Conservation (phyloP, 2,888 invertebrate genomes). For the Drosophila paranaensis region DNA sequence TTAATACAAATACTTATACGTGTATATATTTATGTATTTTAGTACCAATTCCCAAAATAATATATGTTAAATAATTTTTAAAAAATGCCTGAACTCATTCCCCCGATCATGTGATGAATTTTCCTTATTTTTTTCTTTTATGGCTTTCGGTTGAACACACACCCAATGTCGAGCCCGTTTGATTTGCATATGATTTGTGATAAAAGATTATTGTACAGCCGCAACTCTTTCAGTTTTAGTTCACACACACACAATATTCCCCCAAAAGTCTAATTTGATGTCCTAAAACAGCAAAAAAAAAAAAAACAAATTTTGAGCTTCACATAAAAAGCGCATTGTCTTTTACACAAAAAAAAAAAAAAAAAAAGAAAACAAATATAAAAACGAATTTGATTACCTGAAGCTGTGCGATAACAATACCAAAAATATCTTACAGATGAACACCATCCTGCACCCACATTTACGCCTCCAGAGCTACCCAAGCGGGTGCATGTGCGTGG, state of each 20-base stretch:
- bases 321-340: slow-evolving; percentile 53
- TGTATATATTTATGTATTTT: slow-evolving; percentile 21
- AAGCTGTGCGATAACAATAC: slow-evolving; percentile 86
- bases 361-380: slow-evolving; percentile 38
- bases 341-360: slow-evolving; percentile 50
- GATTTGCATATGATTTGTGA: slow-evolving; percentile 55
- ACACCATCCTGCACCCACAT: slow-evolving; percentile 98
- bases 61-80: background rate
- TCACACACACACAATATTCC: slow-evolving; percentile 53
- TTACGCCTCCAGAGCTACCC: slow-evolving; percentile 99
- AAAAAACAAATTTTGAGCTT: slow-evolving; percentile 53
- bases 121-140: slow-evolving; percentile 41
- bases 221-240: slow-evolving; percentile 47
- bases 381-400: slow-evolving; percentile 46
- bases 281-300: slow-evolving; percentile 47
- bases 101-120: slow-evolving; percentile 55
- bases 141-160: slow-evolving; percentile 38
- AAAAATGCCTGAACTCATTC: slow-evolving; percentile 48
- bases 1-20: background rate
- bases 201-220: slow-evolving; percentile 42
- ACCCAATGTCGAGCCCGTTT: slow-evolving; percentile 24
- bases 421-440: slow-evolving; percentile 93
- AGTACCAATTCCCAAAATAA: slow-evolving; percentile 28
- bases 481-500: slow-evolving; percentile 99
- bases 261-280: slow-evolving; percentile 38